Base-by-base conservation (phyloP, 2,797 vertebrate genomes). In the Sebastes diaconus region DNA sequence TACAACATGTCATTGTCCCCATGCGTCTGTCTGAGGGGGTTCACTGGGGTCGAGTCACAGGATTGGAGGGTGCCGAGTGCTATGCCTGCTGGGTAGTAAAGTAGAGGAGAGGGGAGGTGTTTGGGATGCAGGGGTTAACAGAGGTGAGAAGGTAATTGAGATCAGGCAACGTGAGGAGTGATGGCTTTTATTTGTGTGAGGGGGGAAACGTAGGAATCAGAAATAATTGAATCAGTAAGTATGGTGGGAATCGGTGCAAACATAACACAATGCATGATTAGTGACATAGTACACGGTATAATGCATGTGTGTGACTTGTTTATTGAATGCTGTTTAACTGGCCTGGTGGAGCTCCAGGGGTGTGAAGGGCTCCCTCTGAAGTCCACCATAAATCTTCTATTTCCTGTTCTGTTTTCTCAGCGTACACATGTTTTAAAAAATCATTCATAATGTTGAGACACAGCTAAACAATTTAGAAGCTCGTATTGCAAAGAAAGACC, bases 31-130 rank as follows among this genome's bases (percentile, higher is more conserved):
- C 81, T 80, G 72, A 13, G 52, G 64, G 84, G 82, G 92, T 92
- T 94, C 92, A 87, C 13, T 0, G 83, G 71, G 93, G 91, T 94
- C 81, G 65, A 65, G 30, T 73, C 39, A 2, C 81, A 66, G 84
- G 89, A 94, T 93, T 93, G 91, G 87, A 92, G 87, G 90, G 91
- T 92, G 94, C 87, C 84, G 92, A 94, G 84, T 91, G 93, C 90
- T 93, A 92, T 93, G 93, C 94, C 94, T 94, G 88, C 91, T 93
- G 94, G 92, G 93, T 93, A 93, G 90, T 90, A 91, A 94, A 91
- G 87, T 71, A 86, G 87, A 91, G 80, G 86, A 78, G 69, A 59
- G 65, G 68, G 79, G 64, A 73, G 81, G 74, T 82, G 69, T 90
- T 82, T 68, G 84, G 81, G 91, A 80, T 61, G 61, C 87, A 68